These are phyloP conservation scores for Dolomedes plantarius DNA, from an alignment of 2,888 invertebrate species.

Conservation along the genomic window DNA sequence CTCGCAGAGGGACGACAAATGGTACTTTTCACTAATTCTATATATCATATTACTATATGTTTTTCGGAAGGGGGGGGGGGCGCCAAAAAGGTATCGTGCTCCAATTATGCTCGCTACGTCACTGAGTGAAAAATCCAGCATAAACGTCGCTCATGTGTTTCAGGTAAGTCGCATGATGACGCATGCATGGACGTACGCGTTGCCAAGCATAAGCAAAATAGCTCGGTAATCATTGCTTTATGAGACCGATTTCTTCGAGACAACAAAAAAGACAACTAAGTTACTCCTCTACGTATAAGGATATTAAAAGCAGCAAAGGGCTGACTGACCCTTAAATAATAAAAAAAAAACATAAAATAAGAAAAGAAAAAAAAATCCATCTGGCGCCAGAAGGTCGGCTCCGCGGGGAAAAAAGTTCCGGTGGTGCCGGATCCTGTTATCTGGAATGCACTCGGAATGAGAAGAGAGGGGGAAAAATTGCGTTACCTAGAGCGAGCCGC, in stretches of 20 bases:
- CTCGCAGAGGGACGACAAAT: no score
- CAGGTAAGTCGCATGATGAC: no score
- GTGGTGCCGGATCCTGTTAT: constrained; percentile 9
- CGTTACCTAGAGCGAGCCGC: constrained; percentile 12
- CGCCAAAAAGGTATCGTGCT: no score
- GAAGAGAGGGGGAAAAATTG: background rate
- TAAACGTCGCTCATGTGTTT: no score
- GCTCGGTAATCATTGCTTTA: background rate
- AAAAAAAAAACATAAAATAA: background rate
- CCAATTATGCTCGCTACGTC: no score
- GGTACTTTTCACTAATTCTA: no score
- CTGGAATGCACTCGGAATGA: constrained; percentile 5
- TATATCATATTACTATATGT: no score
- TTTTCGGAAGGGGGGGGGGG: no score
- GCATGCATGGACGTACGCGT: no score
- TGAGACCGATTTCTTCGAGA: background rate
- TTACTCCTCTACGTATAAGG: background rate
- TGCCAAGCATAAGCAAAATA: no score
- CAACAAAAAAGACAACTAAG: no score
- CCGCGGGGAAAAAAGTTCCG: constrained; percentile 3
- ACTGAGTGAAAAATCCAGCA: no score
- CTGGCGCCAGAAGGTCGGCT: constrained; percentile 12
- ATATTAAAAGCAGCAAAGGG: constrained; percentile 9
- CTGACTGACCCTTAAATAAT: constrained; percentile 4
- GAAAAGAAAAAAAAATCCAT: background rate